Evolutionary conservation across 2,797 vertebrate species (phyloP), one percentile per base, ranked within the genome.

Genomic region (Basileuterus tristriatus): DNA sequence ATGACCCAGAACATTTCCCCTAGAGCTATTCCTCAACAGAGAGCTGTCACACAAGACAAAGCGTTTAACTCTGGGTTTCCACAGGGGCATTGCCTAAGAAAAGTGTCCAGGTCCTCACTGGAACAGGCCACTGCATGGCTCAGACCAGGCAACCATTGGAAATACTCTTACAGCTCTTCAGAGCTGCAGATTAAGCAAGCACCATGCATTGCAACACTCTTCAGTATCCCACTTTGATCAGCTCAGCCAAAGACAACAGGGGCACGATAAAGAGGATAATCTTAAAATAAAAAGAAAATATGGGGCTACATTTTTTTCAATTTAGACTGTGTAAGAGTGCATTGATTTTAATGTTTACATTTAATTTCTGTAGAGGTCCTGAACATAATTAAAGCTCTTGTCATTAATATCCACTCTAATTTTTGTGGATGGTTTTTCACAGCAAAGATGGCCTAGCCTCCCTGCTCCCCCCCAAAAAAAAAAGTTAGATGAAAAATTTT

Each of bases 401-500:
- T 80, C 20, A 64, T 74, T 80, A 82, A 49, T 78, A 92, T 34
- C 19, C 22, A 64, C 19, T 75, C 6, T 46, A 71, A 78, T 59
- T 75, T 89, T 83, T 75, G 53, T 68, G 36, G 21, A 37, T 46
- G 8, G 1, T 23, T 77, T 93, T 87, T 83, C 36, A 65, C 3
- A 36, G 12, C 23, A 69, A 49, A 81, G 12, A 41, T 23, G 23
- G 69, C 18, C 37, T 34, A 4, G 1, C 4, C 10, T 29, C 36
- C 44, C 24, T 68, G 4, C 5, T 8, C 2, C 6, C 4, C 0
- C 2, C 2, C 7, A 2, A 12, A 6, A 4, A 6, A 4, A 68
- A 46, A 77, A 62, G 5, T 16, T 22, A 69, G 52, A 75, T 44
- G 2, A 36, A 77, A 74, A 82, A 50, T 27, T 14, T 47, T 21